Base-by-base conservation (phyloP, 2,888 invertebrate genomes). In the Harmothoe impar region DNA sequence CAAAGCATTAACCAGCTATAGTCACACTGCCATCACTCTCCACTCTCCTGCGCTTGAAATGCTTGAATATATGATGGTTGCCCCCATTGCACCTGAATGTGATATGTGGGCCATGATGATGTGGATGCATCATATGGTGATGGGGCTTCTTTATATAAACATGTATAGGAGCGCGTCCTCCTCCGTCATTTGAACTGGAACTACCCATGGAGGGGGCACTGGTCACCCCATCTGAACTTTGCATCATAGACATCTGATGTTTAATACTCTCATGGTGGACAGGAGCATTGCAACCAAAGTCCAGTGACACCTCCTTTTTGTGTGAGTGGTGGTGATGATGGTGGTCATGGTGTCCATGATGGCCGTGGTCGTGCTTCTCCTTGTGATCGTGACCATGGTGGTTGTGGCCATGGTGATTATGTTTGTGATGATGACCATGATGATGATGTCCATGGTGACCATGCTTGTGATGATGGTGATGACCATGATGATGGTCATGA, bases 401-500 rank as follows among this genome's bases (percentile, higher is more conserved):
- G 62, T 89, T 23, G 62, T 89, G 89, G 0, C 68, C 89, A 62
- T 86, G 52, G 56, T 86, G 86, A 54, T 31, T 25, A 54, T 86
- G 86, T 25, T 86, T 25, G 86, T 86, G 86, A 29, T 86, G 86
- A 25, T 52, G 86, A n/a, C 56, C 86, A 86, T 86, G 86, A 25
- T 54, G 86, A 52, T 86, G 86, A 25, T 86, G 86, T 20, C 72
- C 72, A 72, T 86, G 86, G 86, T 86, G 86, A n/a, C 23, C n/a
- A 52, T 86, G 86, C 0, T 86, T 29, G 29, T 86, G 86, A 25
- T 52, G 86, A 20, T 54, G 33, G 31, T 86, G 86, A 25, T 86
- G 86, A 54, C 56, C 84, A 52, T 86, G 52, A 25, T 86, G 86
- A 52, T 86, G 86, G 86, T 86, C 54, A 86, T 86, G 86, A 29